Percentiles rank a stretch among this genome's conserved stretches.
Evolutionary conservation across 2,888 invertebrate genomes (phyloP).

Genomic region (Labia minor): DNA sequence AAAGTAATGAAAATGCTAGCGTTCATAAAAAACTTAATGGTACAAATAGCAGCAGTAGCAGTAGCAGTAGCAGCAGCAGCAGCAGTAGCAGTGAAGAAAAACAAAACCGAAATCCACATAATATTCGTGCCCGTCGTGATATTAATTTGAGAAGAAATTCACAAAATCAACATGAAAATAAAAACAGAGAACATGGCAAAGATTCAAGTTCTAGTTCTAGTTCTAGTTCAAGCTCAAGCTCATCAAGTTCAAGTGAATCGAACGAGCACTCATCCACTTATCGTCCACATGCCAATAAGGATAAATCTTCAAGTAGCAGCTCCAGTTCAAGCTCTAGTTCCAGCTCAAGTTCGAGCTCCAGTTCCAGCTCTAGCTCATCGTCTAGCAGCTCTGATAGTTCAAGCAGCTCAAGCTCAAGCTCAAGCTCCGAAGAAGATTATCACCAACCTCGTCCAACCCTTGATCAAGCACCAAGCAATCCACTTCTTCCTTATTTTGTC

Average conservation of each 20-base stretch:
- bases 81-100: not conserved
- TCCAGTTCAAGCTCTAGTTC: constrained; percentile 16
- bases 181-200: not conserved
- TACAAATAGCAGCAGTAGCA: constrained; percentile 25
- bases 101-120: not conserved
- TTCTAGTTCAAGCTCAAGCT: constrained; percentile 16
- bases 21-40: constrained; percentile 19
- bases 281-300: not conserved
- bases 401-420: not conserved
- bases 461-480: constrained; percentile 22
- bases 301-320: constrained; percentile 17
- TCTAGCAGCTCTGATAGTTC: not conserved
- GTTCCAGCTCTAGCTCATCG: constrained; percentile 16
- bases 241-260: constrained; percentile 21
- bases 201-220: not conserved
- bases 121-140: not conserved
- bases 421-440: not conserved
- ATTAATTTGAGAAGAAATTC: too few relatives aligned
- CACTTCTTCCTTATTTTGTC: constrained; percentile 33
- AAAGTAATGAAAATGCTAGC: not conserved
- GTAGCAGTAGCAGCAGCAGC: constrained; percentile 24
- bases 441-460: constrained; percentile 21
- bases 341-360: constrained; percentile 21
- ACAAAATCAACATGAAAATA: too few relatives aligned
- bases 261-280: not conserved